Conservation (phyloP, 2,888 invertebrate species). For the Erynnis tages region DNA sequence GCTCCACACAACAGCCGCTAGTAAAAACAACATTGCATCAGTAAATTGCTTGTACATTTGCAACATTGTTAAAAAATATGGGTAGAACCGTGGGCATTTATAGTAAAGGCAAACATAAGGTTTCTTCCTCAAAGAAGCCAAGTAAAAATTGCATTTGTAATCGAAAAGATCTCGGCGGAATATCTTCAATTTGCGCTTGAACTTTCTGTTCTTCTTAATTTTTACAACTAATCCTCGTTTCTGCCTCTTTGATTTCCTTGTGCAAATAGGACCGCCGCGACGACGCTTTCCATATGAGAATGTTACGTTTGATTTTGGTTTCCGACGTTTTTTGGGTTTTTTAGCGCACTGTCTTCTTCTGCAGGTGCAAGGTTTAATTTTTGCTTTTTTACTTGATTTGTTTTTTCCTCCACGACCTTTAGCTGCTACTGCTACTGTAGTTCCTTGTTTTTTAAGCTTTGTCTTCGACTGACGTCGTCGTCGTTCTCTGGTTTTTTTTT, state of each 20-base stretch:
- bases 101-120: constrained; percentile 46
- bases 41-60: constrained; percentile 45
- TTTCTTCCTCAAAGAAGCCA: constrained; percentile 46
- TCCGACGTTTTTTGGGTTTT: constrained; percentile 10
- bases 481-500: too few relatives aligned
- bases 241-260: constrained; percentile 28
- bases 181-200: constrained; percentile 27
- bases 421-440: neutral
- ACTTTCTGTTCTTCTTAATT: constrained; percentile 32
- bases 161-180: constrained; percentile 32
- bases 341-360: constrained; percentile 32
- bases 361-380: constrained; percentile 31
- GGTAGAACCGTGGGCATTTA: constrained; percentile 53
- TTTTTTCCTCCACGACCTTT: neutral
- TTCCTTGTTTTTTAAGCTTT: neutral
- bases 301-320: constrained; percentile 6
- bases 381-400: neutral
- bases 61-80: constrained; percentile 47
- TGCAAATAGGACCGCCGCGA: constrained; percentile 39
- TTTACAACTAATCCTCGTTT: constrained; percentile 17
- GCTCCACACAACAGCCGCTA: constrained; percentile 57
- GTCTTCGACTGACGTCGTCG: too few relatives aligned
- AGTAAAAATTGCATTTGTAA: constrained; percentile 45
- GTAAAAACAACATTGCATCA: constrained; percentile 46
- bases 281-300: constrained; percentile 25